These are phyloP conservation scores for Borostomias antarcticus DNA, from an alignment of 2,797 vertebrate species.

Conservation along the genomic window DNA sequence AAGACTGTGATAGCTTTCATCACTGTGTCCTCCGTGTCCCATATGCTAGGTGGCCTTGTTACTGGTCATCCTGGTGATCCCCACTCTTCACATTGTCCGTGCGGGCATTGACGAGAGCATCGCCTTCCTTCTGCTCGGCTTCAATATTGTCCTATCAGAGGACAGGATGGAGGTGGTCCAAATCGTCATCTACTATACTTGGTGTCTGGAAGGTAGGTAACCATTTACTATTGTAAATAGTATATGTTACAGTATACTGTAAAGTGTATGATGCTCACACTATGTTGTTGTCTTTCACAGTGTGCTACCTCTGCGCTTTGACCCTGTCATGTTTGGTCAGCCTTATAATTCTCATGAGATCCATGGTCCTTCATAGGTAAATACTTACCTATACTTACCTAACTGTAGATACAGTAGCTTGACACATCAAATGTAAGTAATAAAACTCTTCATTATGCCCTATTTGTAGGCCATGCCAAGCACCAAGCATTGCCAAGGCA, in stretches of 20 bases:
- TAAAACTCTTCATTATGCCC: too few species aligned
- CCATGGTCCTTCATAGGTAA: constrained; percentile 89
- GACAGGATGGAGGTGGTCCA: constrained; percentile 85
- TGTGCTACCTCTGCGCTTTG: constrained; percentile 89
- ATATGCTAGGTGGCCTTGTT: constrained; percentile 82
- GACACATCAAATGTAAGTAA: too few species aligned
- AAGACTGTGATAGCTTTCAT: not conserved
- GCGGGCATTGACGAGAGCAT: constrained; percentile 86
- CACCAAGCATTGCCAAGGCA: not conserved
- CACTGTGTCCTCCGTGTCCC: not conserved
- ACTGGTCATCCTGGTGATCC: constrained; percentile 83
- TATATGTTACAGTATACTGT: not conserved
- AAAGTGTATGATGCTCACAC: constrained; percentile 1
- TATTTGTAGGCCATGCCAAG: not conserved
- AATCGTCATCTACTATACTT: constrained; percentile 85
- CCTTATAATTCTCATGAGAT: constrained; percentile 84
- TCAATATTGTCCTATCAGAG: constrained; percentile 85
- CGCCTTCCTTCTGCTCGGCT: constrained; percentile 86
- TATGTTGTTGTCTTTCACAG: constrained; percentile 61
- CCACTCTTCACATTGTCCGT: constrained; percentile 85
- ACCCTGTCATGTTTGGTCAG: constrained; percentile 85
- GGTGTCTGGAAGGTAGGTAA: constrained; percentile 82
- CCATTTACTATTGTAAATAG: not conserved
- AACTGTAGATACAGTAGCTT: too few species aligned
- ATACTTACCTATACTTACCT: too few species aligned